Evolutionary conservation across 2,113 vertebrate species (phyloP), one percentile per base, ranked within the genome.

Genomic region (Propithecus coquereli): DNA sequence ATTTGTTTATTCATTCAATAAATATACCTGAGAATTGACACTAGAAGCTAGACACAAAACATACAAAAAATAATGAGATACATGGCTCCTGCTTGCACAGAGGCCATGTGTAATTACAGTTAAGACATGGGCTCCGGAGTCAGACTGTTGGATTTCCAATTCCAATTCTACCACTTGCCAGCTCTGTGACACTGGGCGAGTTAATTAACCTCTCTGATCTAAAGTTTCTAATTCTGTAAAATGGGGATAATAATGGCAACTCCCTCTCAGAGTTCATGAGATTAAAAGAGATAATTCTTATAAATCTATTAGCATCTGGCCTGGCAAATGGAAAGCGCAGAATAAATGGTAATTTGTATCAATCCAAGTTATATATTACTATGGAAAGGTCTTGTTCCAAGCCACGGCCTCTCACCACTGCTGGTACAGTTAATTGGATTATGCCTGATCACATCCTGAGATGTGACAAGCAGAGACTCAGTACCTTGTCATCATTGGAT

Each of bases 401-500:
- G 50, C 59, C 32, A 71, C 18, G 9, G 22, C 30, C 61, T 87
- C 81, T 86, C 50, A 82, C 91, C 45, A 14, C 50, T 52, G 50
- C 13, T 52, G 50, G 50, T 52, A 13, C 50, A 52, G 50, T 52
- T 52, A 52, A 97, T 10, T 86, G 40, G 61, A 95, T 92, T 91
- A 77, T 82, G 43, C 68, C 83, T 79, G 37, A 50, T 70, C 2
- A 0, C 89, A 43, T 70, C 65, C 77, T 82, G n/a, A 96, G 73
- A 91, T 61, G 83, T 68, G 57, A 85, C 25, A 92, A 81, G 66
- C 52, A 92, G 87, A 94, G 87, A 34, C 1, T 37, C 27, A 47
- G 27, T 76, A 86, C 92, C 57, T 81, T 95, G 68, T 91, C 63
- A 96, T 95, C 88, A 95, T 1, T 92, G 95, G 50, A 95, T 89